These are phyloP conservation scores for Ecliptopera silaceata DNA, from an alignment of 2,888 invertebrate genomes.

Conservation along the genomic window DNA sequence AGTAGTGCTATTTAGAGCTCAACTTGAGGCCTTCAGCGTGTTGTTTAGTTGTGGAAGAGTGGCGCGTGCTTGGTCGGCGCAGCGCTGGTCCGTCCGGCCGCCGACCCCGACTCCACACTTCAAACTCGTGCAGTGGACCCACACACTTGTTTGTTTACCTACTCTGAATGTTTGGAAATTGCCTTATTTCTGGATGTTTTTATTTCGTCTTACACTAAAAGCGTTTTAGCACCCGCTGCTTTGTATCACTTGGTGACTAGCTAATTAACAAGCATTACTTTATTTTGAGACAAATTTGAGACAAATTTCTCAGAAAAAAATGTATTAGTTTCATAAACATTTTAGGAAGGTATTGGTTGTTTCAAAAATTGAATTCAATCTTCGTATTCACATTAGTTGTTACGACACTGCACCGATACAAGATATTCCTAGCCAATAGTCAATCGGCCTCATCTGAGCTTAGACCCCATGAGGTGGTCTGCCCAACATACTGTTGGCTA, in stretches of 20 bases:
- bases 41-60: not conserved
- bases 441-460: constrained; percentile 8
- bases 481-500: not conserved
- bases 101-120: constrained; percentile 16
- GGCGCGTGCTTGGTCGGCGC: constrained; percentile 1
- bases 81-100: constrained; percentile 1
- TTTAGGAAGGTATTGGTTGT: no score
- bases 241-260: no score
- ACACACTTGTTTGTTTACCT: not conserved
- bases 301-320: no score
- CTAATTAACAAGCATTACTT: no score
- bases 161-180: not conserved
- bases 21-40: not conserved
- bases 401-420: constrained; percentile 15
- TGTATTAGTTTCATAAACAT: no score
- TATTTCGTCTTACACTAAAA: not conserved
- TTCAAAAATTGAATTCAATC: constrained; percentile 11
- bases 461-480: constrained; percentile 26
- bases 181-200: not conserved
- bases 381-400: constrained; percentile 4
- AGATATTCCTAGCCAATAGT: constrained; percentile 11
- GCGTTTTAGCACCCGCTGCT: no score
- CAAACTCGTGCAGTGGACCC: constrained; percentile 12
- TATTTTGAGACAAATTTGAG: no score
- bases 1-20: no score